These are phyloP conservation scores for Ferdinandea cuprea DNA, from an alignment of 2,888 invertebrate genomes.

Conservation along the genomic window DNA sequence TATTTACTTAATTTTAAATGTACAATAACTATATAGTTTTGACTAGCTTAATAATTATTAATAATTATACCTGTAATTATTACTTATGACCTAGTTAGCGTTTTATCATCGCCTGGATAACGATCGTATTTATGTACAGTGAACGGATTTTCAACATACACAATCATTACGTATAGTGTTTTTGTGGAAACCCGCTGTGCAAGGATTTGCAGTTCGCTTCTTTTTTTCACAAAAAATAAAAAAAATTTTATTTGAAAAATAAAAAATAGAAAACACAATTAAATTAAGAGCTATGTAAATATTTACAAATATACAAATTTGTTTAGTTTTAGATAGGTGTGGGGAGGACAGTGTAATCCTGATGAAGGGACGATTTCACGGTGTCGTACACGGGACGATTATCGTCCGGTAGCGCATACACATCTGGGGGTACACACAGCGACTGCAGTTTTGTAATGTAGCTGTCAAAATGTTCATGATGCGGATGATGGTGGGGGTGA, in stretches of 20 bases:
- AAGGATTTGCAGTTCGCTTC: slow-evolving; percentile 70
- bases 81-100: no score
- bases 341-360: slow-evolving; percentile 95
- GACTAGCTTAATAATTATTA: slow-evolving; percentile 44
- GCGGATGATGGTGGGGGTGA: slow-evolving; percentile 85
- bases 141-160: slow-evolving; percentile 22
- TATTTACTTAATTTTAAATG: slow-evolving; percentile 31
- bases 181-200: slow-evolving; percentile 42
- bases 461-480: slow-evolving; percentile 95
- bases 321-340: slow-evolving; percentile 90
- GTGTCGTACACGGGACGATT: slow-evolving; percentile 94
- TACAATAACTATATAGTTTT: slow-evolving; percentile 52
- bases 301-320: slow-evolving; percentile 42
- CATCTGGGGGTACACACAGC: slow-evolving; percentile 91
- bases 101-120: slow-evolving; percentile 16
- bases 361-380: slow-evolving; percentile 92
- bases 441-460: slow-evolving; percentile 96
- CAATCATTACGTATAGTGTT: slow-evolving; percentile 4
- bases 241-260: slow-evolving; percentile 13
- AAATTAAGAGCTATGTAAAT: slow-evolving; percentile 15
- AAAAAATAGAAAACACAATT: slow-evolving; percentile 23
- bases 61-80: slow-evolving; percentile 69
- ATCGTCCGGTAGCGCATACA: slow-evolving; percentile 90
- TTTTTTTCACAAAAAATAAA: slow-evolving; percentile 14
- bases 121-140: slow-evolving; percentile 62